Percentiles rank a stretch among this genome's conserved stretches.
Evolutionary conservation across 2,888 invertebrate genomes (phyloP).

Genomic region (Ernsta delagoae): DNA sequence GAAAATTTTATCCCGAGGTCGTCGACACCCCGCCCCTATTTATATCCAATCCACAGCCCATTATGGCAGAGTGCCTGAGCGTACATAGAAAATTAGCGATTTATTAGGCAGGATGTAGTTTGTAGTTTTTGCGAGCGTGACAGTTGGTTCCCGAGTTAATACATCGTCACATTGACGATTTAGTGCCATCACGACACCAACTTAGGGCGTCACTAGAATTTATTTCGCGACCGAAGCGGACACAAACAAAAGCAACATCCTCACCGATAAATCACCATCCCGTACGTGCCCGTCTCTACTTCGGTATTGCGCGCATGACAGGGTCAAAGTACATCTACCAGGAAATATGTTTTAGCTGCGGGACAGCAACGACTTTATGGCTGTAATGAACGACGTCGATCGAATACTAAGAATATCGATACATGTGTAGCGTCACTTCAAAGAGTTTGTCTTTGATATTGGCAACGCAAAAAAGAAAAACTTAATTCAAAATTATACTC

Average conservation of each 20-base stretch:
- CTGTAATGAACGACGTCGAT: conserved; percentile 1
- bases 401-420: not conserved
- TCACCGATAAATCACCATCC: conserved; percentile 32
- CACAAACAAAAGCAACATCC: conserved; percentile 29
- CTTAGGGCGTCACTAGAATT: conserved; percentile 28
- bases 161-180: conserved; percentile 26
- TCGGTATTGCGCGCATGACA: conserved; percentile 13
- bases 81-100: conserved; percentile 29
- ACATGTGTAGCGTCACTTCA: no score
- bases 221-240: conserved; percentile 25
- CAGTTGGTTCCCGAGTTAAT: conserved; percentile 12
- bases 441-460: no score
- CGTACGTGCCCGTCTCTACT: conserved; percentile 25
- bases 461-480: no score
- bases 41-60: conserved; percentile 11
- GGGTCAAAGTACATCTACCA: conserved; percentile 28
- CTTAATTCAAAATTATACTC: no score
- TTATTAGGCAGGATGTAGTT: conserved; percentile 32
- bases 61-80: conserved; percentile 24
- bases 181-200: conserved; percentile 9
- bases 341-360: conserved; percentile 6
- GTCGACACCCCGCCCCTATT: conserved; percentile 15
- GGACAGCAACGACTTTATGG: not conserved
- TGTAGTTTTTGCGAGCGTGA: conserved; percentile 27
- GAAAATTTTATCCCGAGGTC: conserved; percentile 26